These are phyloP conservation scores for Aptenodytes forsteri DNA, from an alignment of 2,113 vertebrate genomes.

Conservation along the genomic window DNA sequence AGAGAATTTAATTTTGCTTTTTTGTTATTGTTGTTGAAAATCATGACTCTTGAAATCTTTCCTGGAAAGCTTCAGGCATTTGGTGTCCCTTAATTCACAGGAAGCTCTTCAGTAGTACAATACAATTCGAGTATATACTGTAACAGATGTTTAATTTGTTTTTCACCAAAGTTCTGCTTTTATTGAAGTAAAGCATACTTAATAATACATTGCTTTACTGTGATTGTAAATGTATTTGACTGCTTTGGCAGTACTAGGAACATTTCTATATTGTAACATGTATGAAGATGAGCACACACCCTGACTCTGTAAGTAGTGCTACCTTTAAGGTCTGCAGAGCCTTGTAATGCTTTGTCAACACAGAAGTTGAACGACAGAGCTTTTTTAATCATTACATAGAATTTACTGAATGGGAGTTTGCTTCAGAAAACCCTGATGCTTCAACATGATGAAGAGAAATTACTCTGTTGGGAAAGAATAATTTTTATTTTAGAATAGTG, in stretches of 20 bases:
- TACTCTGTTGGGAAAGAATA: background rate
- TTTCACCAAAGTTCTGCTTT: background rate
- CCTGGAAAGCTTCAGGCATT: background rate
- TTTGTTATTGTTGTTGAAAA: background rate
- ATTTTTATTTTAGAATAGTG: background rate
- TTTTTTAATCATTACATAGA: background rate
- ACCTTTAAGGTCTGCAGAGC: background rate
- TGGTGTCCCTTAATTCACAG: background rate
- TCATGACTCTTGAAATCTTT: background rate
- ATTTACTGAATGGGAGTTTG: background rate
- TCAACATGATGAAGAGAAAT: background rate
- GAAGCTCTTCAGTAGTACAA: background rate
- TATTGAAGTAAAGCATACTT: background rate
- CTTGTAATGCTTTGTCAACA: background rate
- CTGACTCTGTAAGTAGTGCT: background rate
- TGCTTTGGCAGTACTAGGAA: background rate
- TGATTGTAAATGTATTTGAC: background rate
- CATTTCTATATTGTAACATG: background rate
- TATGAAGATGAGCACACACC: background rate
- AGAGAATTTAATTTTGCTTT: background rate
- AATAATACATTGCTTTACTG: background rate
- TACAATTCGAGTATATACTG: fast-evolving
- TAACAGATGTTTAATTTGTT: background rate
- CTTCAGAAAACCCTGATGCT: background rate
- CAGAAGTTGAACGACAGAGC: background rate